Evolutionary conservation across 2,113 vertebrate species (phyloP), one percentile per base, ranked within the genome.

Genomic region (Coryphaenoides rupestris): DNA sequence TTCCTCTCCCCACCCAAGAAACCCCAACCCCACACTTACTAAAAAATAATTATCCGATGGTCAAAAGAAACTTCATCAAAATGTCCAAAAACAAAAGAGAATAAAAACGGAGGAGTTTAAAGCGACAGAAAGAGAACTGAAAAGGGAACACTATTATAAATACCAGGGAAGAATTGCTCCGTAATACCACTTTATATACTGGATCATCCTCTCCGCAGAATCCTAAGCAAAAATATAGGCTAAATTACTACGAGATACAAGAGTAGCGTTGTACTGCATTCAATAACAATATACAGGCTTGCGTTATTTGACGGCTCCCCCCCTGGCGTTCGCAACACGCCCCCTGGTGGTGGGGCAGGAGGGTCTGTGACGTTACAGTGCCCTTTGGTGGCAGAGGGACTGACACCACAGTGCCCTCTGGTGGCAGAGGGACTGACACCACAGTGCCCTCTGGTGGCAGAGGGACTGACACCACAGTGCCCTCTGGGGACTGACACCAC

Each of bases 201-300:
- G 82, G 86, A 88, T 72, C 83, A 76, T 89, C 87, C 86, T 82
- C 86, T 84, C 79, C 77, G 85, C 79, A 60, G 72, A 55, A 73
- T 79, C 85, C 86, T 88, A 89, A 77, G 81, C 79, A 87, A 88
- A 90, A 85, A 83, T 73, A 88, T 60, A 84, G 59, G 78, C 89
- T 90, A 89, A 87, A 85, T 80, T 83, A 86, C 88, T 90, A 91
- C 86, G 82, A 88, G 81, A 88, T 87, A 89, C 87, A 88, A 84
- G 81, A 86, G 76, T 87, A 88, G 88, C 86, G 86, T 86, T 84
- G 89, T 86, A 88, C 89, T 89, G 90, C 87, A 86, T 87, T 90
- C 84, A 86, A 79, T 88, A 88, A 89, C 84, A 90, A 89, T 87
- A 83, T 86, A 89, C 88, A 86, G 80, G 79, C 82, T 72, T 58